These are phyloP conservation scores for Chymomyza amoena DNA, from an alignment of 2,888 invertebrate genomes.

Conservation along the genomic window DNA sequence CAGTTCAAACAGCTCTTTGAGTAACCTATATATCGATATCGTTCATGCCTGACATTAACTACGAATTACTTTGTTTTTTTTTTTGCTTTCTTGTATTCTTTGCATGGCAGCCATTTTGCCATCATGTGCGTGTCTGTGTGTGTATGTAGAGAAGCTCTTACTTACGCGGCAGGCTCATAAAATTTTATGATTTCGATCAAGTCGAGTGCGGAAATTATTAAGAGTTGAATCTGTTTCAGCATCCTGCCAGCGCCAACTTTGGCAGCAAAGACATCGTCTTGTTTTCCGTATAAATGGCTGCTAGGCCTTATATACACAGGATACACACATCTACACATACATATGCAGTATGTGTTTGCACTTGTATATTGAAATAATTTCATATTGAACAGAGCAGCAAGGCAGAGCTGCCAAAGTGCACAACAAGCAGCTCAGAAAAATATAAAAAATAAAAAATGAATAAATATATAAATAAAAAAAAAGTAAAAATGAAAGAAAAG, in stretches of 20 bases:
- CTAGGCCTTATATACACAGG: conserved; percentile 6
- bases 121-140: conserved; percentile 6
- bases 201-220: conserved; percentile 75
- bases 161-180: conserved; percentile 67
- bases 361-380: conserved; percentile 40
- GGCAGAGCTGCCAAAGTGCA: conserved; percentile 50
- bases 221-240: conserved; percentile 70
- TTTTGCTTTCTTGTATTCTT: conserved; percentile 27
- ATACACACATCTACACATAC: too few relatives aligned
- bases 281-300: conserved; percentile 6
- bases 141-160: conserved; percentile 19
- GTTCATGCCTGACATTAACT: too few relatives aligned
- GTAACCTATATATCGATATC: too few relatives aligned
- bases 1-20: too few relatives aligned
- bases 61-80: too few relatives aligned
- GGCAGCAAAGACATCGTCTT: conserved; percentile 5
- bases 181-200: conserved; percentile 75
- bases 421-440: conserved; percentile 6
- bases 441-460: conserved; percentile 1
- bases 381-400: conserved; percentile 50
- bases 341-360: conserved; percentile 5
- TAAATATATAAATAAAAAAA: conserved; percentile 2
- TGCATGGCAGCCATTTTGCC: conserved; percentile 37
- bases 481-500: neutral
- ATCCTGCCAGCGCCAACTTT: conserved; percentile 43